Base-by-base conservation (phyloP, 1,140 invertebrate genomes). In the Drosophila nigromelanica region DNA sequence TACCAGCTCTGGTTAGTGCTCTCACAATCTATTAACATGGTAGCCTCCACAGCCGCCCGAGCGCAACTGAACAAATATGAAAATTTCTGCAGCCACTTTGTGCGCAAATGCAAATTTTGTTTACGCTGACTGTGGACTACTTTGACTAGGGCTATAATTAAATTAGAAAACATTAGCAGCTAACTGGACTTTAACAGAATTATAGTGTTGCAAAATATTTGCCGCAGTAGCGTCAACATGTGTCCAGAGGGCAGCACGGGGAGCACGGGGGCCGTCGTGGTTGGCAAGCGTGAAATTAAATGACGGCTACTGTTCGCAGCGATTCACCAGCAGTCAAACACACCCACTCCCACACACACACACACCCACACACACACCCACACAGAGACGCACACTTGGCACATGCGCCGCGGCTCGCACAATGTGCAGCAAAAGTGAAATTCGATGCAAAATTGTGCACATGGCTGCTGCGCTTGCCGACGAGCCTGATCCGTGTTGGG, bases 141-240 rank as follows among this genome's bases (percentile, higher is more conserved):
- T 6, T 5, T 27, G 37, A 30, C 42, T 73, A 14, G 21, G 59
- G 40, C 52, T 62, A 42, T 74, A 85, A 75, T 78, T 73, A 66
- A 80, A 85, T 78, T 78, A 64, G 52, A 78, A 75, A 85, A 64
- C 77, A 86, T 80, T 85, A 71, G 69, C 81, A 64, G 43, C 68
- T 70, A 83, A 72, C 80, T 64, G 79, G 51, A 67, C 81, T 73
- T 68, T 77, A 85, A 77, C 63, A 48, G 43, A 71, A 68, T 76
- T 70, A 74, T 56, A 71, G 60, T 61, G 63, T 42, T 73, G 63
- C 70, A 67, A 59, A 68, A 73, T 73, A 73, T 73, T 60, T 61
- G 55, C 70, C 52, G 24, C 62, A 54, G 54, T 14, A 66, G 30
- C 52, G 47, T 35, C 55, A 69, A 52, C 54, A 39, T n/a, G 55